Evolutionary conservation across 2,888 invertebrate genomes (phyloP).

Genomic region (Chymomyza fuscimana): DNA sequence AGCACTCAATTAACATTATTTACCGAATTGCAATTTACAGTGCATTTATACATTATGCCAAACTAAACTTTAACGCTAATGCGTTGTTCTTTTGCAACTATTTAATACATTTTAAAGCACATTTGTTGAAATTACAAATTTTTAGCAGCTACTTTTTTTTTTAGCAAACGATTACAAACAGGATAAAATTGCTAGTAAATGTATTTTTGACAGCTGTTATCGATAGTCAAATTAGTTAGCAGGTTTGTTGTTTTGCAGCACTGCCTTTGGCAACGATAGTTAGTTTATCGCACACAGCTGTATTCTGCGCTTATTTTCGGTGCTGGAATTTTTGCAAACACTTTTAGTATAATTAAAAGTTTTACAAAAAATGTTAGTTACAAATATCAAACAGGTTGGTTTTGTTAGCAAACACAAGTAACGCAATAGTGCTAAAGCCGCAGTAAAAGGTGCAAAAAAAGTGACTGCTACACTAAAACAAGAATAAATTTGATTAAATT

Average conservation of each 20-base stretch:
- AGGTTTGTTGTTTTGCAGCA: background rate
- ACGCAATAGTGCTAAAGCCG: constrained; percentile 26
- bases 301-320: background rate
- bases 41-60: background rate
- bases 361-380: constrained; percentile 19
- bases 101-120: background rate
- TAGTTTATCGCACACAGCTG: background rate
- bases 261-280: background rate
- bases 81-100: background rate
- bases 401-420: background rate
- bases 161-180: background rate
- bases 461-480: constrained; percentile 10
- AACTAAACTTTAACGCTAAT: background rate
- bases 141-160: background rate
- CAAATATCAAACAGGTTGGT: constrained; percentile 2
- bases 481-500: constrained; percentile 45
- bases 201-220: background rate
- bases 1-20: background rate
- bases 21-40: background rate
- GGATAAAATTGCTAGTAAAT: background rate
- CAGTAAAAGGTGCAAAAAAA: constrained; percentile 19
- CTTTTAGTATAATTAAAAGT: constrained; percentile 6
- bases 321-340: background rate
- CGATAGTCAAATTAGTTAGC: background rate
- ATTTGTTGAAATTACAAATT: background rate